phyloP scores from a whole-genome alignment of 2,797 vertebrate genomes.

The Lacerta agilis region DNA sequence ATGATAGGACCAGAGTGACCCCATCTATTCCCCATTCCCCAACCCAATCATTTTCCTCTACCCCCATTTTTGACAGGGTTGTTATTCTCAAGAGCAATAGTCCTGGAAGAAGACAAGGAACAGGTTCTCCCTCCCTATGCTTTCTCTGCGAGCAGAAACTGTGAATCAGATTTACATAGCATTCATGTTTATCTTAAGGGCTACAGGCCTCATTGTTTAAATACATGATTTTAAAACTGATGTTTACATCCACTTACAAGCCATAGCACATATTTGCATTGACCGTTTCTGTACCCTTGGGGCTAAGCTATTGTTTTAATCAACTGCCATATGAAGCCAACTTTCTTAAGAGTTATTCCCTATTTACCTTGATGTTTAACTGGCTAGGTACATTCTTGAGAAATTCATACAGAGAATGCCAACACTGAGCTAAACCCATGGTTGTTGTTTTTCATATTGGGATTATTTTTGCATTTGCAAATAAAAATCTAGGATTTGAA shows the following conservation, averaged over 20 bases:
- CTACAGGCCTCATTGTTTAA: constrained; percentile 52
- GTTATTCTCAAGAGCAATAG: not conserved
- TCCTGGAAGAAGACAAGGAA: not conserved
- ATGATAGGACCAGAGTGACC: no score
- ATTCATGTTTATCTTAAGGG: constrained; percentile 47
- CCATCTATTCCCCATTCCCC: no score
- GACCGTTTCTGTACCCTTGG: not conserved
- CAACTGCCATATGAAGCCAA: constrained; percentile 1
- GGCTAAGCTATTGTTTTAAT: constrained; percentile 10
- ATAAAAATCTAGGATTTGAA: not conserved
- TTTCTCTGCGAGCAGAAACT: not conserved
- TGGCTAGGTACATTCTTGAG: not conserved
- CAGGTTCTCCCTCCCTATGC: not conserved
- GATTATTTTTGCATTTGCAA: not conserved
- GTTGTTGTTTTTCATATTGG: no score
- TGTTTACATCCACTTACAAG: constrained; percentile 27
- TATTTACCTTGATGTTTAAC: no score
- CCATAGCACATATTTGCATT: constrained; percentile 24
- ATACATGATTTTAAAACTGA: not conserved
- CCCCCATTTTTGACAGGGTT: not conserved
- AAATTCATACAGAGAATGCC: not conserved
- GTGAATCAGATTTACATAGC: constrained; percentile 46
- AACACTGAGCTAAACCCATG: not conserved
- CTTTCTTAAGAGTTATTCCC: not conserved
- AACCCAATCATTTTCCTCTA: not conserved